A percentile compares a stretch with the other conserved stretches of the same genome.
These are phyloP conservation scores for Emmelina monodactyla DNA, from an alignment of 2,888 invertebrate species.

Conservation along the genomic window DNA sequence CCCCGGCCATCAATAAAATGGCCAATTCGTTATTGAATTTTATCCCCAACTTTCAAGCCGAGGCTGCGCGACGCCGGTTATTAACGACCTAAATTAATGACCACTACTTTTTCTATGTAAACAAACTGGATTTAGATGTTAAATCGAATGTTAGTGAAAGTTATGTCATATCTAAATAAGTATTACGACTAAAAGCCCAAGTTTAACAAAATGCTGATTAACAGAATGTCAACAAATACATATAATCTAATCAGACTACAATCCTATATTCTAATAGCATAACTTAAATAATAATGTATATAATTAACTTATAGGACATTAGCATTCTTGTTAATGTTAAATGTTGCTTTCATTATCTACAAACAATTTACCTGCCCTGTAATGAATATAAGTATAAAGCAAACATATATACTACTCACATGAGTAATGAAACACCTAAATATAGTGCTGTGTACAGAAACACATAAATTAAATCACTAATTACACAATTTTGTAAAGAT, in stretches of 20 bases:
- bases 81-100: slow-evolving; percentile 47
- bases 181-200: slow-evolving; percentile 22
- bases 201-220: slow-evolving; percentile 23
- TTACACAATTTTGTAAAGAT: slow-evolving; percentile 66
- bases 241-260: slow-evolving; percentile 25
- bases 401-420: slow-evolving; percentile 58
- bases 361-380: slow-evolving; percentile 25
- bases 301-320: slow-evolving; percentile 30
- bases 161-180: slow-evolving; percentile 58
- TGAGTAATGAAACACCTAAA: slow-evolving; percentile 55
- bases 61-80: slow-evolving; percentile 62
- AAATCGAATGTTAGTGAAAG: slow-evolving; percentile 43
- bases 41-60: slow-evolving; percentile 50
- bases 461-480: slow-evolving; percentile 66
- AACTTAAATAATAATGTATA: not conserved
- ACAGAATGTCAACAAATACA: slow-evolving; percentile 37
- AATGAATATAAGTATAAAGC: slow-evolving; percentile 36
- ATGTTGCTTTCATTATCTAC: slow-evolving; percentile 12
- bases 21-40: slow-evolving; percentile 67
- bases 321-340: slow-evolving; percentile 22
- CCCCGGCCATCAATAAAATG: slow-evolving; percentile 67
- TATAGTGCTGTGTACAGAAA: slow-evolving; percentile 55
- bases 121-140: slow-evolving; percentile 39
- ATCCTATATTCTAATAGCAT: slow-evolving; percentile 20
- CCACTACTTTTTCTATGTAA: slow-evolving; percentile 46